Percentiles rank a stretch among this genome's conserved stretches.
These are phyloP conservation scores for Cantharis lateralis DNA, from an alignment of 2,888 invertebrate genomes.

Conservation along the genomic window DNA sequence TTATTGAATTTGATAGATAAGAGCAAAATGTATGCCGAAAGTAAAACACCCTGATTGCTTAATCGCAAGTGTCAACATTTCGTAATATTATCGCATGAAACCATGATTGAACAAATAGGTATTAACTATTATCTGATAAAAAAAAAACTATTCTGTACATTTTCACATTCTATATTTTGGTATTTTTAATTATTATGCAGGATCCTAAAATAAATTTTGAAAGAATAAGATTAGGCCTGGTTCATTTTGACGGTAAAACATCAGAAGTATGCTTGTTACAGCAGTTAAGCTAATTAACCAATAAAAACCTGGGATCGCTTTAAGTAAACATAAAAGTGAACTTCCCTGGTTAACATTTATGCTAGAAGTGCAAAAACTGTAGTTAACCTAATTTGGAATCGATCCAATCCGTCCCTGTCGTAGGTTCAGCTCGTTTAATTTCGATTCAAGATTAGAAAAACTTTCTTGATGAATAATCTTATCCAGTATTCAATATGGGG, in stretches of 20 bases:
- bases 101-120: background rate
- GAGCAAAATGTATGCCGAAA: background rate
- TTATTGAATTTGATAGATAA: background rate
- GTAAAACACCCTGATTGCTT: background rate
- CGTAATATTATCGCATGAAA: background rate
- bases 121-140: background rate
- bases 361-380: background rate
- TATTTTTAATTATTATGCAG: background rate
- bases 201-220: background rate
- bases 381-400: background rate
- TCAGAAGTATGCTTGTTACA: background rate
- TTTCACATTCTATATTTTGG: background rate
- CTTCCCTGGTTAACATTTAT: background rate
- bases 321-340: background rate
- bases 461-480: background rate
- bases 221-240: background rate
- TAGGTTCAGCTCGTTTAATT: background rate
- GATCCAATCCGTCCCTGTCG: background rate
- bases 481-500: background rate
- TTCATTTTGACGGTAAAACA: background rate
- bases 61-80: background rate
- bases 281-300: background rate
- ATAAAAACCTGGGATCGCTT: background rate
- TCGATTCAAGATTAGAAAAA: background rate
- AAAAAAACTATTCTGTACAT: background rate